Conservation (phyloP, 2,797 vertebrate genomes). For the Sebastes steindachneri region DNA sequence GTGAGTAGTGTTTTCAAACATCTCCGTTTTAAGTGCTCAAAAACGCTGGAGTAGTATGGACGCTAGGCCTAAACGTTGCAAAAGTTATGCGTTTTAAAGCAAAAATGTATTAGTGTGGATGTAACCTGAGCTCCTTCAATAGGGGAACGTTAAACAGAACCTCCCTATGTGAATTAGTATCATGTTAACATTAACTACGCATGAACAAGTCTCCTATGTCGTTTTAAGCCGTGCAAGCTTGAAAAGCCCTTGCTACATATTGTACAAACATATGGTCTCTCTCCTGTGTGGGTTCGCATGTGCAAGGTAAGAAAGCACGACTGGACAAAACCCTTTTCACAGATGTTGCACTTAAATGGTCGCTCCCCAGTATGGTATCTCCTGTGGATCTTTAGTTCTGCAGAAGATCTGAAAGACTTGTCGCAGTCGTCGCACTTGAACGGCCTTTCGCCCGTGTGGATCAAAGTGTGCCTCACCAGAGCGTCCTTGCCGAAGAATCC, state of each 20-base stretch:
- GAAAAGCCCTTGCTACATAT: slow-evolving; percentile 76
- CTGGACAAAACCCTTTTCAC: slow-evolving; percentile 79
- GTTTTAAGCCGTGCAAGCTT: slow-evolving; percentile 79
- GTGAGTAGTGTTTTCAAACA: too few relatives aligned
- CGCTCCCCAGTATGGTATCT: slow-evolving; percentile 78
- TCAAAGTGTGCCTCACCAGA: slow-evolving; percentile 75
- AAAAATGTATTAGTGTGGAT: too few relatives aligned
- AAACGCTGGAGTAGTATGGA: too few relatives aligned
- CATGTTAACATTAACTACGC: slow-evolving; percentile 40
- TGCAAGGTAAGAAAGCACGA: slow-evolving; percentile 80
- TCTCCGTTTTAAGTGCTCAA: too few relatives aligned
- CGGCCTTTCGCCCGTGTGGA: slow-evolving; percentile 78
- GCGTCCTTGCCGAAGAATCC: slow-evolving; percentile 80
- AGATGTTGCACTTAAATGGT: slow-evolving; percentile 75
- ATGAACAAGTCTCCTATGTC: slow-evolving; percentile 78
- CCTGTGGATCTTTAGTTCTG: slow-evolving; percentile 77
- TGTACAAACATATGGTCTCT: slow-evolving; percentile 73
- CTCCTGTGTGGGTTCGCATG: slow-evolving; percentile 80
- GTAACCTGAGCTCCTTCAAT: neutral
- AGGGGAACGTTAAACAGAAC: neutral
- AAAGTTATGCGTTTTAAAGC: too few relatives aligned
- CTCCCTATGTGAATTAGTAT: neutral
- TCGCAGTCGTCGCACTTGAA: slow-evolving; percentile 80
- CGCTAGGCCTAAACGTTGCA: too few relatives aligned
- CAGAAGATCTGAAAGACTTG: slow-evolving; percentile 74